Conservation (phyloP, 2,888 invertebrate genomes). For the Nomada ruficornis region DNA sequence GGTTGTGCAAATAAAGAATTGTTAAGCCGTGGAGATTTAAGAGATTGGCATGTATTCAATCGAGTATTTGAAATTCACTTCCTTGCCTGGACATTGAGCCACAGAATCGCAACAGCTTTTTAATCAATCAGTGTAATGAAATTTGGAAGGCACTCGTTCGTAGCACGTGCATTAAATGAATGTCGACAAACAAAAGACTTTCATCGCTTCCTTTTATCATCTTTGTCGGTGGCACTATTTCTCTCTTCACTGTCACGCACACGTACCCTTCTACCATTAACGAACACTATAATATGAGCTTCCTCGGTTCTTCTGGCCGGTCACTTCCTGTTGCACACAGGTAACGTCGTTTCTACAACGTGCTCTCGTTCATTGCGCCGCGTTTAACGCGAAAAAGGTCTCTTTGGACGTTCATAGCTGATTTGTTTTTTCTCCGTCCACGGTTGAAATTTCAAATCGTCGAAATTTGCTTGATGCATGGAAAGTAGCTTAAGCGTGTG, state of each 20-base stretch:
- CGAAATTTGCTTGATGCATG: no score
- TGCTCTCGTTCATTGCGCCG: background rate
- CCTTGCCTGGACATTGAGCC: background rate
- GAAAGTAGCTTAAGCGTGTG: no score
- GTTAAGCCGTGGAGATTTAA: no score
- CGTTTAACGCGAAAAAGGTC: slow-evolving; percentile 1
- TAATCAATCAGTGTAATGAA: slow-evolving; percentile 17
- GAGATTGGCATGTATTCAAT: background rate
- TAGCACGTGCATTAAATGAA: slow-evolving; percentile 19
- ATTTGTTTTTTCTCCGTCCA: background rate
- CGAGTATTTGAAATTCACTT: no score
- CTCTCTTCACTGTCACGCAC: slow-evolving; percentile 37
- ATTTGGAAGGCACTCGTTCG: slow-evolving; percentile 31
- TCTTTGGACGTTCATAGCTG: background rate
- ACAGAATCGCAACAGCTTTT: background rate
- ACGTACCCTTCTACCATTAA: slow-evolving; percentile 27
- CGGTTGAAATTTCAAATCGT: no score
- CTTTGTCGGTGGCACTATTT: slow-evolving; percentile 25
- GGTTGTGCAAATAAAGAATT: no score
- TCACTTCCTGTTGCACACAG: slow-evolving; percentile 52
- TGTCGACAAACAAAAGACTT: slow-evolving; percentile 44
- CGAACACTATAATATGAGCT: slow-evolving; percentile 57
- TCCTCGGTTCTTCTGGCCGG: slow-evolving; percentile 48
- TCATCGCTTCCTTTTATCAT: slow-evolving; percentile 51
- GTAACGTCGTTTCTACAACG: slow-evolving; percentile 24